phyloP scores from a whole-genome alignment of 2,888 invertebrate species.

The Lobophora halterata region DNA sequence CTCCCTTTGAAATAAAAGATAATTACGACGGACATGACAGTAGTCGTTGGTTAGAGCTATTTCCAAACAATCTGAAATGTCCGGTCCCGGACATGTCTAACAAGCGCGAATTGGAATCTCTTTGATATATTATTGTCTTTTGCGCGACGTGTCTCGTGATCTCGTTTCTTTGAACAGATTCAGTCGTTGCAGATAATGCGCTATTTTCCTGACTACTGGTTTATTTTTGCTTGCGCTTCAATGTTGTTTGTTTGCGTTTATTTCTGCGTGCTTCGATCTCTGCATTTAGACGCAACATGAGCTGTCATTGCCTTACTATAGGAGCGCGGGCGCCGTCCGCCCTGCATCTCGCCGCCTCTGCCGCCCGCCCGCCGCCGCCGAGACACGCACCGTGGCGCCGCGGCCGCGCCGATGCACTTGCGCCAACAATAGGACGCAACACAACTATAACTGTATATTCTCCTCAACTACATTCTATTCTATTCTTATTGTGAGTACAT shows the following conservation, averaged over 20 bases:
- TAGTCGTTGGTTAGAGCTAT: constrained; percentile 17
- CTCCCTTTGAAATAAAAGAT: constrained; percentile 4
- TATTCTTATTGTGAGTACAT: constrained; percentile 31
- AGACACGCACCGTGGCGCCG: too few species aligned
- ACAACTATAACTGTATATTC: constrained; percentile 30
- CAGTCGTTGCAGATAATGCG: constrained; percentile 27
- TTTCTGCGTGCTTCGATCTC: constrained; percentile 61
- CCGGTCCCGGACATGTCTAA: constrained; percentile 10
- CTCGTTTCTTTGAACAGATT: constrained; percentile 15
- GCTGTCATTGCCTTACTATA: constrained; percentile 41
- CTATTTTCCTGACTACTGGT: constrained; percentile 42
- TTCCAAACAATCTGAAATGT: constrained; percentile 11
- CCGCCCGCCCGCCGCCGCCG: too few species aligned
- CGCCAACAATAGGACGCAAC: constrained; percentile 53
- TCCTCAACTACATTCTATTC: constrained; percentile 38
- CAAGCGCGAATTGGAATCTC: constrained; percentile 13
- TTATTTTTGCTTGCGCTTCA: constrained; percentile 43
- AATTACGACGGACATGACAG: constrained; percentile 11
- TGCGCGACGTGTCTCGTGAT: constrained; percentile 11
- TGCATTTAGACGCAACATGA: constrained; percentile 74
- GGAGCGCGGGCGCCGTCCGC: constrained; percentile 32
- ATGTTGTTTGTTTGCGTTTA: constrained; percentile 63
- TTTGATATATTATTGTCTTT: constrained; percentile 23
- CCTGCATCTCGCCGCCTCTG: constrained; percentile 30
- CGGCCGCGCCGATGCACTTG: constrained; percentile 53